Evolutionary conservation across 2,113 vertebrate species (phyloP).

Genomic region (Panthera uncia): DNA sequence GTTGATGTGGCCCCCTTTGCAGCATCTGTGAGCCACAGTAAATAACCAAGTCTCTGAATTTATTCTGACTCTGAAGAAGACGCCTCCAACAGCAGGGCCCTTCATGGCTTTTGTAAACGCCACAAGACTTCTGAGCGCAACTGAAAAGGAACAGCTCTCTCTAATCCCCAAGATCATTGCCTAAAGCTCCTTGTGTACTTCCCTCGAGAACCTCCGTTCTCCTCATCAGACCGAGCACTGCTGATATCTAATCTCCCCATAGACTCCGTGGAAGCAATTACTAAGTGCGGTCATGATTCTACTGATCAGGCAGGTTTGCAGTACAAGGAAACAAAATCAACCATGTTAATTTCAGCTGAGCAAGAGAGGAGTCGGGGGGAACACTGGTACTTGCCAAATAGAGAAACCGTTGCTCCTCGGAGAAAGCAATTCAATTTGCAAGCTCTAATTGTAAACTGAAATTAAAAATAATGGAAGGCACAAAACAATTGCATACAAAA

Average conservation of each 20-base stretch:
- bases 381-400: slow-evolving; percentile 22
- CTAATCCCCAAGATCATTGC: neutral
- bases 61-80: neutral
- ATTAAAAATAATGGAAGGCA: slow-evolving; percentile 65
- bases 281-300: neutral
- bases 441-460: slow-evolving; percentile 67
- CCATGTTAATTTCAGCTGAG: slow-evolving; percentile 42
- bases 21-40: neutral
- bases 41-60: neutral
- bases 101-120: slow-evolving; percentile 25
- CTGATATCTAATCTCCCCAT: neutral
- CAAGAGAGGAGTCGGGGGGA: neutral
- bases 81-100: neutral
- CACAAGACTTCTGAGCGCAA: neutral
- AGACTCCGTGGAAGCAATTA: slow-evolving; percentile 21
- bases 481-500: slow-evolving; percentile 17
- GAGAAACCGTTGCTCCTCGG: slow-evolving; percentile 45
- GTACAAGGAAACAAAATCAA: slow-evolving; percentile 52
- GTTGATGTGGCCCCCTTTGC: neutral
- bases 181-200: neutral
- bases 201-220: neutral
- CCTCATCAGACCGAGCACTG: slow-evolving; percentile 4
- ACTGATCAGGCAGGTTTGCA: slow-evolving; percentile 9
- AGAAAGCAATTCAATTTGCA: slow-evolving; percentile 70
- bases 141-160: neutral